Evolutionary conservation across 2,113 vertebrate species (phyloP), one percentile per base, ranked within the genome.

Genomic region (Pholis gunnellus): DNA sequence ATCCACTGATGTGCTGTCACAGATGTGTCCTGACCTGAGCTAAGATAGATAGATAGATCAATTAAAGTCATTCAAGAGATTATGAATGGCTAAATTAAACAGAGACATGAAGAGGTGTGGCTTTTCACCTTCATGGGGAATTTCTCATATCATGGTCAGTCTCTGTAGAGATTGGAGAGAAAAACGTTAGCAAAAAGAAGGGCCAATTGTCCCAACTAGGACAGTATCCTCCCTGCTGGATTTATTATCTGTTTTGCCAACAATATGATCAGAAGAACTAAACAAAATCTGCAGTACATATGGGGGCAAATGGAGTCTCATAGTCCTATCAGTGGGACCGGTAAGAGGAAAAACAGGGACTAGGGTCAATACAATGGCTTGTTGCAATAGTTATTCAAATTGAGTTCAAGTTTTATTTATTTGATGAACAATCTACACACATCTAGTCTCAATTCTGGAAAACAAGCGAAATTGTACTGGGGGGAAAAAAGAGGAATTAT

Each of bases 101-200:
- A 86, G 81, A 90, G 81, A 77, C 29, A 10, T 64, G 59, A 57
- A 65, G 87, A 88, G 85, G 90, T 79, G 85, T 85, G 91, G 83
- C 71, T 84, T 91, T 83, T 86, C 88, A 78, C 80, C 78, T 86
- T 67, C 42, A 36, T 89, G 88, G 2, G 91, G 94, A 94, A 95
- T 94, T 86, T 94, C 91, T 91, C 94, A 94, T 90, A 88, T 85
- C 82, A 87, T 42, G 72, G 81, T 69, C 59, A 77, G 71, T 42
- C 48, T 87, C 68, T 36, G 57, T 66, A 31, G 81, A 78, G 74
- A 79, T 25, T 57, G 72, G 27, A 65, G 57, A 22, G 15, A 72
- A 66, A 73, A 76, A 63, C 10, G 5, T 40, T 5, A 75, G 69
- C 29, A 27, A 6, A 38, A 50, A 42, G 44, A 72, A 52, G 52